Evolutionary conservation across 2,797 vertebrate species (phyloP).

Genomic region (Prionace glauca): DNA sequence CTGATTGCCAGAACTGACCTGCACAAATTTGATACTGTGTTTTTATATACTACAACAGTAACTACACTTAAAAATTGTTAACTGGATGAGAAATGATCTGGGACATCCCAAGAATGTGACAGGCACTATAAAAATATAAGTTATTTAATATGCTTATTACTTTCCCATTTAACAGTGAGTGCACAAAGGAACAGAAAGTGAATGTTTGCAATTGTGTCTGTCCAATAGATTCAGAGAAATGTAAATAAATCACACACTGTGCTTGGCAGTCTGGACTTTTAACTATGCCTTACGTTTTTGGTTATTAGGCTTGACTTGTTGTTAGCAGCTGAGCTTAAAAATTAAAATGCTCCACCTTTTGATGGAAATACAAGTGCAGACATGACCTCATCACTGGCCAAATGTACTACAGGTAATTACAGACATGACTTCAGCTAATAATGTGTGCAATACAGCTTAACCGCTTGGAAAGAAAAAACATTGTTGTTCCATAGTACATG

Average conservation of each 20-base stretch:
- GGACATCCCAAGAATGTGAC: too few species aligned
- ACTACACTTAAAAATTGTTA: not conserved
- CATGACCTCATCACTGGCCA: constrained; percentile 19
- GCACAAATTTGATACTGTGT: not conserved
- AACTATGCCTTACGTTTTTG: not conserved
- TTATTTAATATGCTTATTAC: not conserved
- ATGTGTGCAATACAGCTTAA: not conserved
- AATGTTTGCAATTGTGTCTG: not conserved
- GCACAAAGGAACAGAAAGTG: not conserved
- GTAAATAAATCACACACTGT: not conserved
- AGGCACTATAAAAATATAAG: not conserved
- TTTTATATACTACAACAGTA: not conserved
- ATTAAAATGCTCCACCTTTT: not conserved
- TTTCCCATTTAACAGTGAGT: not conserved
- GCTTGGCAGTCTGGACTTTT: not conserved
- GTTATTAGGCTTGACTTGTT: not conserved
- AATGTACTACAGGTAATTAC: not conserved
- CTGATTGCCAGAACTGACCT: not conserved
- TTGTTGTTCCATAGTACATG: not conserved
- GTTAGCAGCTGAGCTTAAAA: not conserved
- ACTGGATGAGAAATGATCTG: not conserved
- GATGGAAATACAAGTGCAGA: not conserved
- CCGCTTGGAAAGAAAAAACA: not conserved
- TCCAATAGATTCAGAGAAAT: not conserved
- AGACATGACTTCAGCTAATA: not conserved